Evolutionary conservation across 2,113 vertebrate species (phyloP).

Genomic region (Rhineura floridana): DNA sequence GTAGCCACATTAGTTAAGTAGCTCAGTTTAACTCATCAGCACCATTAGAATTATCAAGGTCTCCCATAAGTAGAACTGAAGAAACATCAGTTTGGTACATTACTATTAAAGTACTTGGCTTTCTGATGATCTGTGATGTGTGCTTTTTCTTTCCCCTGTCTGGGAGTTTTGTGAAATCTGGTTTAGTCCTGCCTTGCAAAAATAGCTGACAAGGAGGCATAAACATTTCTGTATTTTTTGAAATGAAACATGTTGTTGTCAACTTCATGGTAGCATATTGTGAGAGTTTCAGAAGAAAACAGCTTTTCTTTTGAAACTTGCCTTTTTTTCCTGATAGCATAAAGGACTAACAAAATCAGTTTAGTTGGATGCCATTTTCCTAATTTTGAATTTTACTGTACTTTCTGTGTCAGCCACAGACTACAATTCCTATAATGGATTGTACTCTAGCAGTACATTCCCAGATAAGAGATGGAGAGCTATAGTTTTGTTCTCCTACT

Average conservation of each 20-base stretch:
- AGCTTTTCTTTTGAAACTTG: background rate
- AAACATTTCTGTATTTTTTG: constrained; percentile 10
- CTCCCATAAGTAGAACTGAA: background rate
- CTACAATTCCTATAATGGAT: background rate
- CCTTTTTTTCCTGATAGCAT: background rate
- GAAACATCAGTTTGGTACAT: background rate
- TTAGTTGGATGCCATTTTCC: background rate
- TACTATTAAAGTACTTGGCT: background rate
- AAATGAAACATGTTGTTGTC: background rate
- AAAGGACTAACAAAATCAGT: background rate
- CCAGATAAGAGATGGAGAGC: background rate
- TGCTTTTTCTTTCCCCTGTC: background rate
- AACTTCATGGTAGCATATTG: background rate
- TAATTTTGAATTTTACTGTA: background rate
- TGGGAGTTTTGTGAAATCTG: background rate
- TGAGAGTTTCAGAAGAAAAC: background rate
- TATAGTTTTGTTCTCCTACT: background rate
- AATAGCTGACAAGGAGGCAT: background rate
- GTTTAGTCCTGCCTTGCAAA: background rate
- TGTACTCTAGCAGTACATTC: background rate
- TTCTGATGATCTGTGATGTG: background rate
- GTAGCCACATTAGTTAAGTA: accelerated
- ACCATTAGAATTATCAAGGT: accelerated
- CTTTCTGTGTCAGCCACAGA: background rate
- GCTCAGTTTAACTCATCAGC: accelerated